phyloP scores from a whole-genome alignment of 2,797 vertebrate species.

The Phoxinus dragarum region DNA sequence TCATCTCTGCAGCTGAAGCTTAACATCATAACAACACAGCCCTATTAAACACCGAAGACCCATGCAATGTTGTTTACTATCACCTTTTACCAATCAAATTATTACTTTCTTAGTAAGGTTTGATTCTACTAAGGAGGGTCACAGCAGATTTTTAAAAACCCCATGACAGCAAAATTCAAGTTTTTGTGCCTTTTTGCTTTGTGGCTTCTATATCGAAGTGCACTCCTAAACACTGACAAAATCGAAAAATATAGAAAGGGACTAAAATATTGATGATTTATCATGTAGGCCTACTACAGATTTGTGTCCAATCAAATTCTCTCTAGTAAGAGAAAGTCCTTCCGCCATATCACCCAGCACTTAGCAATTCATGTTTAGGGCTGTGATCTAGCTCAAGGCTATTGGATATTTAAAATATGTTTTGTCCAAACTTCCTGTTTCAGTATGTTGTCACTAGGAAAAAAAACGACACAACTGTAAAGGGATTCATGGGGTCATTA shows the following conservation, averaged over 20 bases:
- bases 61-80: background rate
- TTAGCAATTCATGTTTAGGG: background rate
- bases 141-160: background rate
- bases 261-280: background rate
- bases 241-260: background rate
- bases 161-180: background rate
- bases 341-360: background rate
- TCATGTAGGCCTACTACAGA: background rate
- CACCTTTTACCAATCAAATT: background rate
- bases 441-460: slow-evolving; percentile 5
- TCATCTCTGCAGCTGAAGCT: background rate
- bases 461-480: background rate
- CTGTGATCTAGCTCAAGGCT: background rate
- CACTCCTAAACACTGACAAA: background rate
- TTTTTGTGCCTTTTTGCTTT: background rate
- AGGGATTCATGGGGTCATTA: background rate
- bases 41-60: background rate
- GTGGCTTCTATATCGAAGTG: background rate
- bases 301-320: background rate
- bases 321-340: too few species aligned
- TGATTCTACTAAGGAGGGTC: background rate
- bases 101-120: background rate
- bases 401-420: background rate
- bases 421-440: slow-evolving; percentile 5
- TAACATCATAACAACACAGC: background rate